Base-by-base conservation (phyloP, 2,113 vertebrate genomes). In the Poicephalus gulielmi region DNA sequence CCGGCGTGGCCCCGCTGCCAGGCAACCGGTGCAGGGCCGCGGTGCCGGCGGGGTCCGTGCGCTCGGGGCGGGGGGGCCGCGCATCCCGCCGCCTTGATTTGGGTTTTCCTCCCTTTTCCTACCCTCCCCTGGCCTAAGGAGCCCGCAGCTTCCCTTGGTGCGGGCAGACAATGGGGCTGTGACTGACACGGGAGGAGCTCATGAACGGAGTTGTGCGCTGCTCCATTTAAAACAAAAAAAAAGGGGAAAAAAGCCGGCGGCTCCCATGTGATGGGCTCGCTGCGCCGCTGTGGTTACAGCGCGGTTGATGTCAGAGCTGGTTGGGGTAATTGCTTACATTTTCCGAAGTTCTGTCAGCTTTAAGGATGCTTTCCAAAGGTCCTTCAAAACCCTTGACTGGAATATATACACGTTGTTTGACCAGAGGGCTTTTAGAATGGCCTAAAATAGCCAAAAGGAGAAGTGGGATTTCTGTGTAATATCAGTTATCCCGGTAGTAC, bases 101-200 rank as follows among this genome's bases (percentile, higher is more conserved):
- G 57, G 33, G 57, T 23, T 35, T 23, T 23, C 57, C 57, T 59
- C 33, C 57, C 20, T 59, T 59, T 59, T 7, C 33, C 33, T 14
- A 14, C 33, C 33, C 20, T 13, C 13, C 33, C 20, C 55, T 12
- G 55, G 14, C 20, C 55, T 7, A 5, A 23, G 57, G 57, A 59
- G 33, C 33, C 33, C 57, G 57, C 57, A n/a, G 57, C 57, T 24
- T 20, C 31, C 22, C 57, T 6, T 22, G 9, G 57, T 15, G 33
- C 57, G 57, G 33, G 57, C 95, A 97, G 97, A 98, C 98, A 98
- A 99, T 98, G 96, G 96, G 96, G 97, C 97, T 97, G 97, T 95
- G 98, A 95, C 96, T 97, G 95, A 91, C 96, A 46, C 83, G 43
- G 96, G 95, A 97, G 95, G 83, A 86, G 94, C 91, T 74, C 94